Percentiles rank a stretch among this genome's conserved stretches.
phyloP scores from a whole-genome alignment of 2,888 invertebrate genomes.

The Agrypnus murinus region DNA sequence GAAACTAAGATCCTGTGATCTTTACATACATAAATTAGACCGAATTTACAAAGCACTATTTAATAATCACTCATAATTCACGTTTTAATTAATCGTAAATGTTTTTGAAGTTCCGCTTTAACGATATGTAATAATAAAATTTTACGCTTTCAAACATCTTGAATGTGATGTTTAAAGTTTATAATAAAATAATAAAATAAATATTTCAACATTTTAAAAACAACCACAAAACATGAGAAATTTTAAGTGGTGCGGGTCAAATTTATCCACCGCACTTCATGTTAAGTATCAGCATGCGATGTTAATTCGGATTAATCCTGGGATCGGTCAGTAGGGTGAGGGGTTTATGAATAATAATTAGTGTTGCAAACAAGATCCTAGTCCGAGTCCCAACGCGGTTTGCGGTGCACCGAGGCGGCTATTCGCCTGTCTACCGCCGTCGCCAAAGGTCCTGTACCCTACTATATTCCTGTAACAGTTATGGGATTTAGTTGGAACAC shows the following conservation, averaged over 20 bases:
- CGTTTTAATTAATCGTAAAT: slow-evolving; percentile 65
- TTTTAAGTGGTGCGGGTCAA: slow-evolving; percentile 36
- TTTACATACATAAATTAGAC: slow-evolving; percentile 64
- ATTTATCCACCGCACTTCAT: slow-evolving; percentile 49
- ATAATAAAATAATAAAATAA: no score
- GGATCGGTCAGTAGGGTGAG: slow-evolving; percentile 68
- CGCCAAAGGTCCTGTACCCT: slow-evolving; percentile 50
- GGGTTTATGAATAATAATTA: slow-evolving; percentile 72
- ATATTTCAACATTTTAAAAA: slow-evolving; percentile 6
- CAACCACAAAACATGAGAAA: slow-evolving; percentile 34
- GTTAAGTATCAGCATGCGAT: slow-evolving; percentile 63
- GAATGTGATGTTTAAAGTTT: neutral
- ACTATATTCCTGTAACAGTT: slow-evolving; percentile 40
- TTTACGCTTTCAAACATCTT: slow-evolving; percentile 32
- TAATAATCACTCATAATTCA: slow-evolving; percentile 68
- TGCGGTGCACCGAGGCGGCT: slow-evolving; percentile 62
- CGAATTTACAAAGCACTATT: slow-evolving; percentile 63
- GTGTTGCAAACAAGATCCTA: slow-evolving; percentile 69
- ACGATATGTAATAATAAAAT: slow-evolving; percentile 34
- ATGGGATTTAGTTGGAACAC: slow-evolving; percentile 35
- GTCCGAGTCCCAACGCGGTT: slow-evolving; percentile 66
- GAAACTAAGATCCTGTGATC: slow-evolving; percentile 65
- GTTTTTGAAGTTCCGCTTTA: slow-evolving; percentile 53
- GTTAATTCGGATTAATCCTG: slow-evolving; percentile 68
- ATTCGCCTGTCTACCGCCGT: slow-evolving; percentile 57